Evolutionary conservation across 2,888 invertebrate genomes (phyloP).

Genomic region (Leucoma salicis): DNA sequence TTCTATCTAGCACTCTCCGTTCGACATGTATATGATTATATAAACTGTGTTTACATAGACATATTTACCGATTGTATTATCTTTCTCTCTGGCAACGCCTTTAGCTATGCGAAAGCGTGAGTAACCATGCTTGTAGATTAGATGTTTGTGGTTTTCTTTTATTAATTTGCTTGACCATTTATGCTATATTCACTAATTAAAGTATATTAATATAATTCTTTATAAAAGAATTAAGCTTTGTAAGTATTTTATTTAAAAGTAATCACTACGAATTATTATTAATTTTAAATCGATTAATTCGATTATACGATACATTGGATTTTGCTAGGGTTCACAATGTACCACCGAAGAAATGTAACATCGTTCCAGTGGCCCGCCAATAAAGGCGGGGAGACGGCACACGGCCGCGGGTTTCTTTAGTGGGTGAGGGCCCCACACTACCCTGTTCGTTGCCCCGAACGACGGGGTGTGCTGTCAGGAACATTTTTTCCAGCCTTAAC

Average conservation of each 20-base stretch:
- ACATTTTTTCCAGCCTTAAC: too few relatives aligned
- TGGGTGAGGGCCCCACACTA: too few relatives aligned
- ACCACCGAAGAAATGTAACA: too few relatives aligned
- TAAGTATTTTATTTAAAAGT: too few relatives aligned
- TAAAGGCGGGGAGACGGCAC: too few relatives aligned
- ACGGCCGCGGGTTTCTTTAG: too few relatives aligned
- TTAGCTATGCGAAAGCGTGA: slow-evolving; percentile 82
- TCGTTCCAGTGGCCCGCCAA: too few relatives aligned
- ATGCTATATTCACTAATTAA: slow-evolving; percentile 25
- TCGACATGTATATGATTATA: slow-evolving; percentile 22
- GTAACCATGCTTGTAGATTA: slow-evolving; percentile 75
- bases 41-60: slow-evolving; percentile 50
- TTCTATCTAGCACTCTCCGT: slow-evolving; percentile 20
- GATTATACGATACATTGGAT: slow-evolving; percentile 10
- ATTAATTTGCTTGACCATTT: slow-evolving; percentile 20
- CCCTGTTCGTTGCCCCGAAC: too few relatives aligned
- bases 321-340: too few relatives aligned
- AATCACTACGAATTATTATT: slow-evolving; percentile 11
- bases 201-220: too few relatives aligned
- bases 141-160: slow-evolving; percentile 53
- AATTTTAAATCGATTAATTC: background rate
- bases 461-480: too few relatives aligned
- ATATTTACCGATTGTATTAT: slow-evolving; percentile 67
- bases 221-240: too few relatives aligned
- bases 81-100: slow-evolving; percentile 78